Base-by-base conservation (phyloP, 2,888 invertebrate species). In the Cheilosia scutellata region DNA sequence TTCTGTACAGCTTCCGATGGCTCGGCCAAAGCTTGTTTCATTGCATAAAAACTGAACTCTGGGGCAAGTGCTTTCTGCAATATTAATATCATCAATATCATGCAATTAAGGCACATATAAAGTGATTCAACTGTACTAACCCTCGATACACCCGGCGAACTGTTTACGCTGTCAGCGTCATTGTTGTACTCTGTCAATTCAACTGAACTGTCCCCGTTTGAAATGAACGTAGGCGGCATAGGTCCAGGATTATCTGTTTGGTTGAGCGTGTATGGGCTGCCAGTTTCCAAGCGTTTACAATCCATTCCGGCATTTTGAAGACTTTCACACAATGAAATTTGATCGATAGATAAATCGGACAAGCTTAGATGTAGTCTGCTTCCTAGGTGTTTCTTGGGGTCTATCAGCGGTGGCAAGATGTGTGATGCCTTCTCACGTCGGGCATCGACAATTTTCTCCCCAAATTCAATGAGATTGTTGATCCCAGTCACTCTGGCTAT, bases 11-110 rank as follows among this genome's bases (percentile, higher is more conserved):
- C 94, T 87, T 96, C 96, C 2, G 94, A 94, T 6, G 96, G 95
- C 87, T 97, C 97, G 29, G 95, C 95, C 51, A 98, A 93, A 70
- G 98, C 96, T 89, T 96, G 95, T 89, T 98, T 97, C 94, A 98
- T 95, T 37, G 97, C 97, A 91, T 98, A 98, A 89, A 98, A 97
- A 53, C 97, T 98, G 74, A 98, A 94, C 91, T 96, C 96, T 90
- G 91, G 90, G 4, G 92, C 89, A 7, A 92, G 88, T 0, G 88
- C 77, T 89, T 91, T 92, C 90, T 93, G 88, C 49, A 88, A 88
- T 53, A 6, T 20, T 20, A 20, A 0, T 20, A 2, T 20, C 20
- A 20, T 40, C 27, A 49, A 70, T 51, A 78, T 5, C 63, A 16
- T 20, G 71, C 42, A 9, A 68, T 20, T 25, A 66, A 6, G 11